Base-by-base conservation (phyloP, 2,888 invertebrate genomes). In the Lottia gigantea region DNA sequence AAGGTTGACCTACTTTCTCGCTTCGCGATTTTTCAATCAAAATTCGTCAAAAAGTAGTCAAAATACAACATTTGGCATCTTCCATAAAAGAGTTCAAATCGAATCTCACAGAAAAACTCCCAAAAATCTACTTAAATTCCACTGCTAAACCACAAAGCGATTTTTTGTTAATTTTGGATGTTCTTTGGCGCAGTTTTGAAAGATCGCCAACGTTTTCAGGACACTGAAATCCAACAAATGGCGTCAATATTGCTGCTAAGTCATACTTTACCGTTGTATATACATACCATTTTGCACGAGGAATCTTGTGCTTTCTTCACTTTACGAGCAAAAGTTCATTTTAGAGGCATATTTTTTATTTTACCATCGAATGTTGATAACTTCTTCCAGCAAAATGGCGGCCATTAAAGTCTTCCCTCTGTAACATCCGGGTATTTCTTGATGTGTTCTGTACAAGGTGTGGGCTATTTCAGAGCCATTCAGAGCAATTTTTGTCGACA, bases 351-450 rank as follows among this genome's bases (percentile, higher is more conserved):
- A 55, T 55, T 55, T 19, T 55, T 19, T 8, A 23, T 55, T 55
- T 55, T 55, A 19, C 55, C 19, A 23, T 23, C 12, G 23, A 55
- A 23, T 19, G 55, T 55, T 55, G 55, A 23, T 55, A 19, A 55
- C 55, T 23, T 55, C 55, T 55, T 55, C 55, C 55, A 55, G 55
- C 55, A 55, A 55, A 55, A 55, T 55, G 55, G 55, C 55, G 55
- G 55, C 55, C 55, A 55, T 55, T 23, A 55, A 14, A 19, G 19
- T 55, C 23, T 55, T 23, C 55, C 23, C 23, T 23, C 23, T 19
- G 23, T 19, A 23, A 55, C 55, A 55, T 55, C 55, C 55, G 55
- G 55, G 55, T n/a, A 23, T 23, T 55, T 55, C 23, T 14, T 40
- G 8, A 40, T 40, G 40, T 40, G 40, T 40, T 40, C 40, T 40